Base-by-base conservation (phyloP, 2,113 vertebrate genomes). In the Cinclus cinclus region DNA sequence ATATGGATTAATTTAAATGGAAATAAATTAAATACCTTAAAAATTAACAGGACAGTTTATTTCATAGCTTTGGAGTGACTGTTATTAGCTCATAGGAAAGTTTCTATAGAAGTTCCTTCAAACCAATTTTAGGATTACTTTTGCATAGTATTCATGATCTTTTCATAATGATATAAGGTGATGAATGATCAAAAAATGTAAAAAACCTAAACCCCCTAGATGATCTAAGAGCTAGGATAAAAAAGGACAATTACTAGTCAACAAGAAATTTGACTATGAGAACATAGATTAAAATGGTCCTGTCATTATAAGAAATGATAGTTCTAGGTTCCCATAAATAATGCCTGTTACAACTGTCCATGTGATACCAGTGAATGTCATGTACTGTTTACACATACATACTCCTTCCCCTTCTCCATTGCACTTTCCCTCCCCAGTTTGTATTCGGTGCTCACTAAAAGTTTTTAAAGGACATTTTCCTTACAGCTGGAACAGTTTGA, bases 391-490 rank as follows among this genome's bases (percentile, higher is more conserved):
- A 25, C 13, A 49, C 6, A n/a, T 3, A 39, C 11, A 52, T 14
- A 17, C 1, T 8, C 31, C 9, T 42, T 13, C 2, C 4, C 11
- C 9, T 13, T 7, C 3, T 16, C 17, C 7, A 71, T 24, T 6
- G 2, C 4, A 4, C 0, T 1, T 8, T 15, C 7, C 2, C 4
- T 14, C 16, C 4, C 3, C 37, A 62, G 1, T 68, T 90, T 78
- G 47, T 31, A 11, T 52, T 56, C 46, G 2, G 8, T 44, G 19
- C 6, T 77, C 13, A 12, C 6, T 76, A 65, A 42, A 91, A 62
- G 11, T 15, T 91, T 83, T 86, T 86, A n/a, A 94, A 78, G 8
- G 19, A 3, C 7, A 22, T 89, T 86, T 94, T 92, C 49, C 41
- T 86, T 65, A 52, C 11, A 74, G 25, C 12, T 39, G 88, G 23